Percentiles rank a stretch among this genome's conserved stretches.
Conservation (phyloP, 2,113 vertebrate genomes). For the Grammomys surdaster region DNA sequence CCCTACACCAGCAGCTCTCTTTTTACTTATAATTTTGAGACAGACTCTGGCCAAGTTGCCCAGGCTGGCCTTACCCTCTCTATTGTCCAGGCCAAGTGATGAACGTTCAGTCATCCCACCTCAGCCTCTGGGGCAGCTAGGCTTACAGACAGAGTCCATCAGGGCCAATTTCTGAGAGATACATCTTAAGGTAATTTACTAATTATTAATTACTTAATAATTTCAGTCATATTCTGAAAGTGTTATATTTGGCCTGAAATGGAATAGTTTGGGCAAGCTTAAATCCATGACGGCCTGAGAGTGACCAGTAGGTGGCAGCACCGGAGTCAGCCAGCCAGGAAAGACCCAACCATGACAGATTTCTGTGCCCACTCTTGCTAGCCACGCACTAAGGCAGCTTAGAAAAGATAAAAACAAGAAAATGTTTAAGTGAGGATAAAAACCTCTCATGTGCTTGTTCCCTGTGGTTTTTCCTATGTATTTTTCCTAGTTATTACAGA, state of each 20-base stretch:
- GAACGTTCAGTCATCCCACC: background rate
- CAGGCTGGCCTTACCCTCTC: too few relatives aligned
- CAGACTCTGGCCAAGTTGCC: background rate
- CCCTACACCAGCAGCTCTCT: accelerated
- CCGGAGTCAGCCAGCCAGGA: conserved; percentile 48
- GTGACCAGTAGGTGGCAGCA: conserved; percentile 80
- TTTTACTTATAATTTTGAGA: background rate
- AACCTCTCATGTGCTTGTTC: background rate
- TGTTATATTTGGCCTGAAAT: background rate
- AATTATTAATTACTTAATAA: background rate
- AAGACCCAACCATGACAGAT: background rate
- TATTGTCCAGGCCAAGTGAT: background rate
- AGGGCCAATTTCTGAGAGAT: background rate
- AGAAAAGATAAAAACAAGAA: conserved; percentile 13
- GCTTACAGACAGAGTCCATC: background rate
- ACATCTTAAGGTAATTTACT: background rate
- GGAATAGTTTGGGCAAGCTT: background rate
- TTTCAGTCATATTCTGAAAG: conserved; percentile 43
- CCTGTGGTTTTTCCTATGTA: background rate
- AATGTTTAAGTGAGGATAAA: conserved; percentile 5
- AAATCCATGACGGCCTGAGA: background rate
- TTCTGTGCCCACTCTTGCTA: background rate
- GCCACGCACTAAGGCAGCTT: background rate
- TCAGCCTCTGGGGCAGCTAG: background rate
- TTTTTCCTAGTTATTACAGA: background rate